Evolutionary conservation across 2,888 invertebrate species (phyloP).

Genomic region (Morpho deidamia): DNA sequence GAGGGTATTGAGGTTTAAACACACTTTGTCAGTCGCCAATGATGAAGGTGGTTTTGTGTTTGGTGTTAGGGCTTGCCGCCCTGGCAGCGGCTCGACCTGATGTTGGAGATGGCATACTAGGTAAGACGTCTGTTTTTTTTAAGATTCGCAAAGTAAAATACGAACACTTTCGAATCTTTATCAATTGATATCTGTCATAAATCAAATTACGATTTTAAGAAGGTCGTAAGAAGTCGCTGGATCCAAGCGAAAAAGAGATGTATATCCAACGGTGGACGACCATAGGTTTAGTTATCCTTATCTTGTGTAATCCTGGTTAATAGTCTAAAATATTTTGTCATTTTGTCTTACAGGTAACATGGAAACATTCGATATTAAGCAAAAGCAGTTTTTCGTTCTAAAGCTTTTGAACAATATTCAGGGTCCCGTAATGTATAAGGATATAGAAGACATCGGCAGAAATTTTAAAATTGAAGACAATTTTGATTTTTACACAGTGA

Average conservation of each 20-base stretch:
- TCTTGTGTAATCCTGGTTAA: too few species aligned
- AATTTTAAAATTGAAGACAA: conserved; percentile 63
- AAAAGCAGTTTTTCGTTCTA: conserved; percentile 66
- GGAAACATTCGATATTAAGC: conserved; percentile 51
- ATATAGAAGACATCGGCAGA: conserved; percentile 58
- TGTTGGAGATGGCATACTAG: conserved; percentile 42
- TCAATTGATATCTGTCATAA: too few species aligned
- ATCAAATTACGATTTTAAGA: too few species aligned
- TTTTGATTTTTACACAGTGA: conserved; percentile 51
- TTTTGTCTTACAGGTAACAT: neutral
- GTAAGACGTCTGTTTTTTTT: conserved; percentile 35
- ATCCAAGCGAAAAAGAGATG: too few species aligned
- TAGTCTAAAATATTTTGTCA: too few species aligned
- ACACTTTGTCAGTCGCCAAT: conserved; percentile 54
- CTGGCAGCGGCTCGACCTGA: conserved; percentile 52
- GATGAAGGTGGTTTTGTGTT: conserved; percentile 52
- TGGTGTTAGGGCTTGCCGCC: conserved; percentile 54
- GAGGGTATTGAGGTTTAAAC: conserved; percentile 1
- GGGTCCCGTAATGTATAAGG: conserved; percentile 66
- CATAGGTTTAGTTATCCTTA: too few species aligned
- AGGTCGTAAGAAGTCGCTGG: too few species aligned
- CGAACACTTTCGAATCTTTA: too few species aligned
- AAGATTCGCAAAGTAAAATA: too few species aligned
- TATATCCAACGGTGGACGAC: too few species aligned
- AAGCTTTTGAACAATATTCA: conserved; percentile 73